phyloP scores from a whole-genome alignment of 1,140 invertebrate genomes.

The Drosophila cardini region DNA sequence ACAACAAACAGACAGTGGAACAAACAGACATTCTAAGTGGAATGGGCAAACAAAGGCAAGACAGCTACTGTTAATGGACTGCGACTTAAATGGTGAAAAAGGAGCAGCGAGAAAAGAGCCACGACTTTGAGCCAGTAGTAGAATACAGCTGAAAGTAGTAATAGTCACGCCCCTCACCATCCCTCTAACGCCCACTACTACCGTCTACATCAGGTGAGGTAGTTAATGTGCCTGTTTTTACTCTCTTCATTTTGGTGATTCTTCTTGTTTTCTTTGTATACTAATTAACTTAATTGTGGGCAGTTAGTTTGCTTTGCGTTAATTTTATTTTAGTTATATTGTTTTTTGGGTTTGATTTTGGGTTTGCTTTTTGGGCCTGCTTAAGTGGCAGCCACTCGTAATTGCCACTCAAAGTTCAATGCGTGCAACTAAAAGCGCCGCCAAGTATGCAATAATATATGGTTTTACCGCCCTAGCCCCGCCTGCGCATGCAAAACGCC shows the following conservation, averaged over 20 bases:
- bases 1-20: conserved; percentile 23
- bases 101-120: neutral
- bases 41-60: conserved; percentile 27
- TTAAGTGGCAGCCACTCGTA: conserved; percentile 34
- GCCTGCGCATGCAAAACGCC: neutral
- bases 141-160: neutral
- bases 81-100: conserved; percentile 8
- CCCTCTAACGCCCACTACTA: too few species aligned
- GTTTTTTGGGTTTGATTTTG: conserved; percentile 2
- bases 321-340: too few species aligned
- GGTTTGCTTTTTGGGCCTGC: conserved; percentile 1
- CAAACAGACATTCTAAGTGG: conserved; percentile 2
- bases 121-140: neutral
- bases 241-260: conserved; percentile 3
- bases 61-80: conserved; percentile 47
- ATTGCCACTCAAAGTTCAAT: conserved; percentile 75
- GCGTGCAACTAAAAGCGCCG: conserved; percentile 14
- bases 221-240: conserved; percentile 27
- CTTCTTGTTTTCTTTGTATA: conserved; percentile 8
- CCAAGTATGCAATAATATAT: conserved; percentile 35
- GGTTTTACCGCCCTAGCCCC: conserved; percentile 1
- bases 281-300: conserved; percentile 80
- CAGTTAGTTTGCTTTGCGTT: conserved; percentile 47
- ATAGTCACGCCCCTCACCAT: neutral
- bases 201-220: conserved; percentile 20